phyloP scores from a whole-genome alignment of 92 coral and sea anemone genomes.

The Siderastrea radians region DNA sequence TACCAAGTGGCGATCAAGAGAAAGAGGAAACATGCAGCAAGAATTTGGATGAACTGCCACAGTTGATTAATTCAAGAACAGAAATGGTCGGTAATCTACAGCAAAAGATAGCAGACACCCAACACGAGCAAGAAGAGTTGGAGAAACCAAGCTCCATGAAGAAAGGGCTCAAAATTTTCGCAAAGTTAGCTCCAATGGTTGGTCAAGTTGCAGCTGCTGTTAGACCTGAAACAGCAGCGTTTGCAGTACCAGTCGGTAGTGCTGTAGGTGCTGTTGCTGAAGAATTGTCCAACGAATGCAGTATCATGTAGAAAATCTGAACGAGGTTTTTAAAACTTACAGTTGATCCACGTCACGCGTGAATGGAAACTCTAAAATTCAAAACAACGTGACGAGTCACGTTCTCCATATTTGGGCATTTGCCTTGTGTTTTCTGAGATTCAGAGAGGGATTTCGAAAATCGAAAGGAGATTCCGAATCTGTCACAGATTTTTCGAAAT shows the following conservation, averaged over 20 bases:
- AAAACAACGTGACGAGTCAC: too few relatives aligned
- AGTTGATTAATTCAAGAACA: constrained; percentile 2
- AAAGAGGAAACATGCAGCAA: background rate
- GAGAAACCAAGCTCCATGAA: constrained; percentile 10
- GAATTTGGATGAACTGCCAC: constrained; percentile 1
- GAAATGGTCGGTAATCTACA: background rate
- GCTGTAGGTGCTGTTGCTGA: background rate
- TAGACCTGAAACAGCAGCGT: constrained; percentile 28
- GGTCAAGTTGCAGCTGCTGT: background rate
- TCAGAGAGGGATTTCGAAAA: too few relatives aligned
- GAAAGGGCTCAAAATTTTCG: background rate
- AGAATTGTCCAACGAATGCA: constrained; percentile 14
- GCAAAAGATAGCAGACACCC: background rate
- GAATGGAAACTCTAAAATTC: too few relatives aligned
- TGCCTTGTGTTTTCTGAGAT: too few relatives aligned
- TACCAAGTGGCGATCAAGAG: background rate
- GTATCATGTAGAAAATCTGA: constrained; percentile 11
- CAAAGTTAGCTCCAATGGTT: background rate
- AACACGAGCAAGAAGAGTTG: background rate
- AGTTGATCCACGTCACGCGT: too few relatives aligned
- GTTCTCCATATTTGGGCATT: too few relatives aligned
- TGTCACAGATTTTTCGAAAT: too few relatives aligned
- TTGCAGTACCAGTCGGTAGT: constrained; percentile 34
- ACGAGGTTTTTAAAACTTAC: too few relatives aligned
- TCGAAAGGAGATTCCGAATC: too few relatives aligned